Evolutionary conservation across 2,113 vertebrate genomes (phyloP), one percentile per base, ranked within the genome.

Genomic region (Hippocampus comes): DNA sequence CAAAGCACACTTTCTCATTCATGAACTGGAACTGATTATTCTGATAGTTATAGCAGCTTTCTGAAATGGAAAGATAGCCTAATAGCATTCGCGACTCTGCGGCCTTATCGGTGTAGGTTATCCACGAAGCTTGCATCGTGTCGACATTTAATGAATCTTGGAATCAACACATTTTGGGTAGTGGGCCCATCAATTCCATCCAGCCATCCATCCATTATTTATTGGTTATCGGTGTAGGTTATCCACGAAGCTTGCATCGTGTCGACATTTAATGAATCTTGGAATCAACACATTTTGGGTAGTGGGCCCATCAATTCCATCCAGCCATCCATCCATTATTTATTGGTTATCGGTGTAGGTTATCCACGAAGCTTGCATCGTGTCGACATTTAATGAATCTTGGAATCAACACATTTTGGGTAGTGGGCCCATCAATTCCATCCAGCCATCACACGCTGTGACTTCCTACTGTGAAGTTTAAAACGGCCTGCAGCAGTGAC

Each of bases 401-500:
- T 79, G 68, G 73, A 78, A 75, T 55, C 20, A 65, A 63, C 67
- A 63, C 23, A 68, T 66, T 64, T 69, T 60, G 59, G 51, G 17
- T 48, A 1, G 72, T 83, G 78, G 61, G 30, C 64, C 55, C 68
- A 27, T 27, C n/a, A n/a, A 73, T 69, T 65, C 21, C 1, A 57
- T 81, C 21, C 42, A 61, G 20, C 12, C 43, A 25, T 6, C 42
- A 59, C 53, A 55, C 67, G 66, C 70, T 69, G 38, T 46, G 34
- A 56, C 59, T 76, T 77, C 73, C 72, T 56, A 27, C 63, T 73
- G 46, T 63, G 74, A 63, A 76, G 27, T 41, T 70, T 84, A 64
- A 71, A 77, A 71, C 75, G 84, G 89, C 83, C 89, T 78, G 79
- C 68, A 79, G 91, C 86, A 83, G 82, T 77, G 84, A 89, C 79